Base-by-base conservation (phyloP, 2,888 invertebrate genomes). In the Tanytarsus gracilentus region DNA sequence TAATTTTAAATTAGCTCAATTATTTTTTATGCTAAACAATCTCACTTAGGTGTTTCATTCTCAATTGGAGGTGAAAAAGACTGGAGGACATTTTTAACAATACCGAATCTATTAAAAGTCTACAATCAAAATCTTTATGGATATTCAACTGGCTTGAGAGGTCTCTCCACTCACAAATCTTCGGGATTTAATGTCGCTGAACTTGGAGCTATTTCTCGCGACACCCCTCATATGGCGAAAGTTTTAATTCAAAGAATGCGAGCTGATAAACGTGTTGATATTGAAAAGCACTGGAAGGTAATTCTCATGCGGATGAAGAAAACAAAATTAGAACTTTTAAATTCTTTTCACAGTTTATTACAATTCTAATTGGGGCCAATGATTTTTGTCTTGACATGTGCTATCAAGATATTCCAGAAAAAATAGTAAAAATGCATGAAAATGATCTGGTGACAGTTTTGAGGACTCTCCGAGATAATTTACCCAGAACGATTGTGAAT, bases 61-160 rank as follows among this genome's bases (percentile, higher is more conserved):
- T 72, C 75, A 7, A 75, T 74, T 63, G 79, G 81, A 6, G 81
- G 81, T 0, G 74, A 78, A 66, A 75, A 70, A 8, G 75, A 71
- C 21, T 81, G 80, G 80, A 70, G 75, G 39, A 69, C 76, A 62
- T 77, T 70, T 65, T 65, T 79, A 9, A 81, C 80, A 1, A 51
- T 81, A 40, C 80, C 81, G 9, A 81, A 82, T 69, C 79, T 82
- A 44, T 66, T 83, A 16, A 80, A 80, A 66, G 79, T 77, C 67
- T 85, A 79, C 68, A 85, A 84, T 70, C 80, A 81, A 0, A 76
- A 80, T 51, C 67, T 85, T 14, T 72, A 81, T 59, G 85, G 85
- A 0, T 84, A 79, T 64, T 76, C 84, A 0, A 61, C 75, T 1
- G 70, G 72, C 14, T n/a, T n/a, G n/a, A 78, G 80, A 66, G 76